Evolutionary conservation across 2,113 vertebrate species (phyloP).

Genomic region (Eurypyga helias): DNA sequence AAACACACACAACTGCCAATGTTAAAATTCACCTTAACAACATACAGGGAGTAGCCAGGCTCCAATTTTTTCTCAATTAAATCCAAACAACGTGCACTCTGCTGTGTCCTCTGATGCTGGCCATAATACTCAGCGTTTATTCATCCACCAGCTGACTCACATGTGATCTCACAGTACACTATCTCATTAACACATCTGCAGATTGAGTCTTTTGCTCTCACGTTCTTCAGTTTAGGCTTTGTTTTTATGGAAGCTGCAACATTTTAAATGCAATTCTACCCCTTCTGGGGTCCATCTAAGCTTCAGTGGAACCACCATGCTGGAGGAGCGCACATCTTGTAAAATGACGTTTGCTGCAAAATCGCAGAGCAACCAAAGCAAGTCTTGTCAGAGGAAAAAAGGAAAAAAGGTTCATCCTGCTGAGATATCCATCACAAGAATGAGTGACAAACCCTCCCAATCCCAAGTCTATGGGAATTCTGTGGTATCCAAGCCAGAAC

Average conservation of each 20-base stretch:
- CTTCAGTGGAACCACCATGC: neutral
- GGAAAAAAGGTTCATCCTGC: neutral
- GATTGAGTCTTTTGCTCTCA: fast-evolving
- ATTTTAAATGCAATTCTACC: neutral
- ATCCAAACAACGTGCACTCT: neutral
- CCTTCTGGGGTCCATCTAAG: neutral
- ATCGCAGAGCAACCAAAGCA: neutral
- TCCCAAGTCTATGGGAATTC: neutral
- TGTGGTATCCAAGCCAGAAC: neutral
- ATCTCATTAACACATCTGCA: neutral
- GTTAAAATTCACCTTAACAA: neutral
- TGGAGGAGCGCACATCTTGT: neutral
- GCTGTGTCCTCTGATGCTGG: neutral
- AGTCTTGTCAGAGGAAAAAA: neutral
- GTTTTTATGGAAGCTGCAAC: neutral
- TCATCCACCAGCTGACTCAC: neutral
- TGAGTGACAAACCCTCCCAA: neutral
- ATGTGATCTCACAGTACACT: fast-evolving
- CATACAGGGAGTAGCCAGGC: neutral
- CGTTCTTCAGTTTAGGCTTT: neutral
- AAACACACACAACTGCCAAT: neutral
- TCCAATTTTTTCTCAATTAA: neutral
- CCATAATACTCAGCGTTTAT: neutral
- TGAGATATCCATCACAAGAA: neutral
- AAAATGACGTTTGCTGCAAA: neutral